These are phyloP conservation scores for Galeruca laticollis DNA, from an alignment of 2,888 invertebrate genomes.

Conservation along the genomic window DNA sequence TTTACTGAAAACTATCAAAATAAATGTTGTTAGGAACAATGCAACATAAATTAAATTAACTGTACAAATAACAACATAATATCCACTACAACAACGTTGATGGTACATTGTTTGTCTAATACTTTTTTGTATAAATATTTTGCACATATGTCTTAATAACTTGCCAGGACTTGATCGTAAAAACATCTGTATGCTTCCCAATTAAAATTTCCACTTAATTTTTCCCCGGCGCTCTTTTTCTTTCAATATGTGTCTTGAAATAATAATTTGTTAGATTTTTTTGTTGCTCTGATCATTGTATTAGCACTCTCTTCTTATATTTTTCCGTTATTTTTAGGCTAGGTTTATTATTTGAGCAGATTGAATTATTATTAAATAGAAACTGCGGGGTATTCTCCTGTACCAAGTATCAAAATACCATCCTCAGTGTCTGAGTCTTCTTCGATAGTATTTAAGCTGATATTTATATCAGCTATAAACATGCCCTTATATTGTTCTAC, in stretches of 20 bases:
- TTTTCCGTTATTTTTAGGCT: neutral
- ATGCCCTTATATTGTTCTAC: too few relatives aligned
- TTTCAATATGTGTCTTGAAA: too few relatives aligned
- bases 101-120: neutral
- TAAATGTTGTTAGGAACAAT: neutral
- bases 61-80: too few relatives aligned
- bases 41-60: neutral
- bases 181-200: neutral
- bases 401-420: too few relatives aligned
- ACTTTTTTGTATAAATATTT: neutral
- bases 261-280: neutral
- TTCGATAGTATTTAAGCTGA: too few relatives aligned
- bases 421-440: too few relatives aligned
- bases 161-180: neutral
- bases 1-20: neutral
- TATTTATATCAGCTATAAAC: too few relatives aligned
- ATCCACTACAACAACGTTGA: neutral
- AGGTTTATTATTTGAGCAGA: too few relatives aligned
- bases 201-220: neutral
- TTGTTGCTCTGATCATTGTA: neutral
- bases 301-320: neutral
- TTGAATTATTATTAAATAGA: too few relatives aligned
- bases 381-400: too few relatives aligned
- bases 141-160: neutral
- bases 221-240: neutral